Conservation (phyloP, 2,888 invertebrate genomes). For the Cancer borealis region DNA sequence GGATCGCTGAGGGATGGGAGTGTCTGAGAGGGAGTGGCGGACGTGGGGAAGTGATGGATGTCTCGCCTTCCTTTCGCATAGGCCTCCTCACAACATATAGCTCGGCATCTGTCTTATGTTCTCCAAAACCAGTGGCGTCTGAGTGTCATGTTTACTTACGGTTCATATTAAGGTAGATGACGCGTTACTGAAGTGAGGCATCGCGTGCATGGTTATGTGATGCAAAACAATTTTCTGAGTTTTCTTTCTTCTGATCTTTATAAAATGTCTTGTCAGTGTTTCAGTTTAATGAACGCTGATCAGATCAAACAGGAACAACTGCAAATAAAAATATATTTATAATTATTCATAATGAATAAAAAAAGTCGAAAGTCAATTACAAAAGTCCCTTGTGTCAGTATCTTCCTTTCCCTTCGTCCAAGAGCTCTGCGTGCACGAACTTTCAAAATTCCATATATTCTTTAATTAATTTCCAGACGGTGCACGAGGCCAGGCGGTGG, state of each 20-base stretch:
- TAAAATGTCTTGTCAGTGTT: not conserved
- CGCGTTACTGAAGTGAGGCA: not conserved
- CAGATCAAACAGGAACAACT: not conserved
- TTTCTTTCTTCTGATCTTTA: not conserved
- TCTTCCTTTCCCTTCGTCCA: not conserved
- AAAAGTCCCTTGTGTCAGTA: not conserved
- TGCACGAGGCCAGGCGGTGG: not conserved
- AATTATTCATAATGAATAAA: not conserved
- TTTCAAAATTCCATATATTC: constrained; percentile 28
- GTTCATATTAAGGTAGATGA: not conserved
- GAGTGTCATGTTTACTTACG: not conserved
- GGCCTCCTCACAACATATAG: not conserved
- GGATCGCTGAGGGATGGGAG: constrained; percentile 50
- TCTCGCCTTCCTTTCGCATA: constrained; percentile 20
- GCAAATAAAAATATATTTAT: not conserved
- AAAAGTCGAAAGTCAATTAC: not conserved
- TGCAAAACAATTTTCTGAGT: not conserved
- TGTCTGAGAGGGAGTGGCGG: constrained; percentile 24
- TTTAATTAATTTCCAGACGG: not conserved
- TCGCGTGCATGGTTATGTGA: not conserved
- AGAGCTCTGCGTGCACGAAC: constrained; percentile 41
- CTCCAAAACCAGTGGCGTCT: constrained; percentile 14
- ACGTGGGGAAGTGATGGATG: constrained; percentile 36
- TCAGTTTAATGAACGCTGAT: not conserved
- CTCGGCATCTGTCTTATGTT: constrained; percentile 22